Conservation (phyloP, 2,888 invertebrate species). For the Rhingia campestris region DNA sequence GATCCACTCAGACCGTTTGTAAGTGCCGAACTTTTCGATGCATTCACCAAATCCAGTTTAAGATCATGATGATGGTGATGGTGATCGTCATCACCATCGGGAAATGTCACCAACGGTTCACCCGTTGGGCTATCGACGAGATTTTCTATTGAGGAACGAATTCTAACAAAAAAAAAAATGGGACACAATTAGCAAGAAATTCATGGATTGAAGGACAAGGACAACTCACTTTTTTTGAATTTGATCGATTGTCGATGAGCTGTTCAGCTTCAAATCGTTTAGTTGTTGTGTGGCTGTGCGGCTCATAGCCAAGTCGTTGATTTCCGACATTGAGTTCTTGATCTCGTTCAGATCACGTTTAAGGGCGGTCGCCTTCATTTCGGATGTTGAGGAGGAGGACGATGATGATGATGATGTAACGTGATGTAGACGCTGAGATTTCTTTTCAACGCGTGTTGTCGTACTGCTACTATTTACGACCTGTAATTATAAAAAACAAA, state of each 20-base stretch:
- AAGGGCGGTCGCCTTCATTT: slow-evolving; percentile 92
- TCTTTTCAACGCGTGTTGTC: slow-evolving; percentile 82
- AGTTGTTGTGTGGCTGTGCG: slow-evolving; percentile 78
- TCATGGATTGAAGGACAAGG: neutral
- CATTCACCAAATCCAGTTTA: slow-evolving; percentile 82
- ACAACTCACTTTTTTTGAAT: slow-evolving; percentile 79
- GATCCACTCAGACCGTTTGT: slow-evolving; percentile 80
- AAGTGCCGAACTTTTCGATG: slow-evolving; percentile 82
- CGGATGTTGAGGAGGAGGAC: slow-evolving; percentile 84
- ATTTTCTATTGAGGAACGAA: slow-evolving; percentile 90
- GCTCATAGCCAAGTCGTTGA: slow-evolving; percentile 87
- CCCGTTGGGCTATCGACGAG: slow-evolving; percentile 87
- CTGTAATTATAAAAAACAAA: slow-evolving; percentile 75
- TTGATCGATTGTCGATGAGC: slow-evolving; percentile 79
- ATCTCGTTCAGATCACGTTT: slow-evolving; percentile 88
- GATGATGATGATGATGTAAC: slow-evolving; percentile 84
- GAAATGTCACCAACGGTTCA: slow-evolving; percentile 91
- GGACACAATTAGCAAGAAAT: neutral
- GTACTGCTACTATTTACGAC: slow-evolving; percentile 83
- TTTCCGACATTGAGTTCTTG: slow-evolving; percentile 93
- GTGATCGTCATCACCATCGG: slow-evolving; percentile 89
- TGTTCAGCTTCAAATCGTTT: slow-evolving; percentile 80
- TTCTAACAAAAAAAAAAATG: slow-evolving; percentile 81
- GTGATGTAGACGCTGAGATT: slow-evolving; percentile 82
- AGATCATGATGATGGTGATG: slow-evolving; percentile 85